Conservation (phyloP, 2,888 invertebrate genomes). For the Eugnorisma glareosa region DNA sequence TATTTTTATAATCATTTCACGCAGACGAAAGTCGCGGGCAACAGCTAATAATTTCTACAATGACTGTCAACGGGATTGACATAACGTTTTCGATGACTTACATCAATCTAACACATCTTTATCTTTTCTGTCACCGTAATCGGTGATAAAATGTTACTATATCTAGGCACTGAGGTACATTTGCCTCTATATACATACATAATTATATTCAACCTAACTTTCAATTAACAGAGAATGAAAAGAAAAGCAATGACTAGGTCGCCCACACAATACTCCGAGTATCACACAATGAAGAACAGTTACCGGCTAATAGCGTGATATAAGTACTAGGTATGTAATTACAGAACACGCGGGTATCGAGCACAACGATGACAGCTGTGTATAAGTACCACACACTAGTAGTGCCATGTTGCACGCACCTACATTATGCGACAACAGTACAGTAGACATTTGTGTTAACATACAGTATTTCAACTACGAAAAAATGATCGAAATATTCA, state of each 20-base stretch:
- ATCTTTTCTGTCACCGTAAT: too few relatives aligned
- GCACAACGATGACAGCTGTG: conserved; percentile 53
- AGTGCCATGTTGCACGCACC: conserved; percentile 46
- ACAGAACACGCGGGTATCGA: conserved; percentile 38
- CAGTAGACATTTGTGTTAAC: background rate
- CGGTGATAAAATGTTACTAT: too few relatives aligned
- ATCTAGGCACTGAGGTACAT: too few relatives aligned
- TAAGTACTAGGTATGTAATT: conserved; percentile 40
- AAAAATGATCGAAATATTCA: background rate
- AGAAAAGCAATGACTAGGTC: background rate
- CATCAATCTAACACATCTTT: too few relatives aligned
- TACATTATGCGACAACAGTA: conserved; percentile 8
- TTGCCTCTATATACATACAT: too few relatives aligned
- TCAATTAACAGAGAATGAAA: background rate
- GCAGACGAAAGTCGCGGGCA: too few relatives aligned
- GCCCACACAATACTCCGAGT: conserved; percentile 8
- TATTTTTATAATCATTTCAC: too few relatives aligned
- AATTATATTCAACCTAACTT: background rate
- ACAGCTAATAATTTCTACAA: too few relatives aligned
- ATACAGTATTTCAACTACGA: background rate
- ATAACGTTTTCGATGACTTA: too few relatives aligned
- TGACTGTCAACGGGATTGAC: too few relatives aligned
- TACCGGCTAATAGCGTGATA: conserved; percentile 44
- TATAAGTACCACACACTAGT: conserved; percentile 18
- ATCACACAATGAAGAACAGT: conserved; percentile 34